Evolutionary conservation across 2,888 invertebrate genomes (phyloP), one percentile per base, ranked within the genome.

Genomic region (Coecobrya sp.): DNA sequence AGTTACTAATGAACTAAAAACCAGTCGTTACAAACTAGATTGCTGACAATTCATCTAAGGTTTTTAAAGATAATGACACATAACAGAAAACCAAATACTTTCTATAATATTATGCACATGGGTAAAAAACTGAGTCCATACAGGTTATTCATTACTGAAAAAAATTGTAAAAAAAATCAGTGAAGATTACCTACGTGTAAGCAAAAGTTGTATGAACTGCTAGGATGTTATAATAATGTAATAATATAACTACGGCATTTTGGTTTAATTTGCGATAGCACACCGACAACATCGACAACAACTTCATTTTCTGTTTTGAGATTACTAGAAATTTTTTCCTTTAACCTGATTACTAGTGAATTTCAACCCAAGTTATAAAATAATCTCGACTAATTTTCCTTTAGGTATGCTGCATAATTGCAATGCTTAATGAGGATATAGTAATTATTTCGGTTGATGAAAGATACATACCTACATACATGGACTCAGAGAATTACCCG

Each of bases 381-480:
- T 76, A 76, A 76, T 76, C 73, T 76, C 36, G n/a, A 13, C 13
- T 45, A 76, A 76, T 76, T 45, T 76, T 76, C 73, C n/a, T 49
- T 45, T 76, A 22, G 0, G 73, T 22, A 27, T 49, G 19, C 25
- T 79, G 4, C 22, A 79, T 25, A 49, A 19, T 62, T 19, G 22
- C 8, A 62, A 52, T 79, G 25, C 25, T 0, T 79, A 79, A 79
- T 79, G 76, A 79, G 76, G 49, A 79, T 79, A 49, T 49, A 79
- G 49, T 52, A 79, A 79, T 79, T 79, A 79, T 79, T 79, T 79
- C 49, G 76, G 76, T 52, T 79, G 76, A 49, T 79, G 27, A 79
- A 52, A 27, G 52, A 27, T 16, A 49, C 25, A 22, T 19, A 68
- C 8, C n/a, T 30, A 68, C 8, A 55, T 4, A 55, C n/a, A 16